Base-by-base conservation (phyloP, 2,888 invertebrate genomes). In the Macrosiphum euphorbiae region DNA sequence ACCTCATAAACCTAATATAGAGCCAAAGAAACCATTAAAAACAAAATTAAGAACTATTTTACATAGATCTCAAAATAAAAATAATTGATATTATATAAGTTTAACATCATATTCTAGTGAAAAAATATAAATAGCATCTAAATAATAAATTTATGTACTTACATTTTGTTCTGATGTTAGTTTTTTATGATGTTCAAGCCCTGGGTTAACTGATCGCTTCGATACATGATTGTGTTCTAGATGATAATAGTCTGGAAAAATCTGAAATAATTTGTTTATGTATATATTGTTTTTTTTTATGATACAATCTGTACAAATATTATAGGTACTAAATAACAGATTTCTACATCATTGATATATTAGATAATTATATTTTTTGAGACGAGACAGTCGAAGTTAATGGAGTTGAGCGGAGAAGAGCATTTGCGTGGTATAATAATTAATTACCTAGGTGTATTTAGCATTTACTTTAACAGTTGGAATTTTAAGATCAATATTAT, bases 221-320 rank as follows among this genome's bases (percentile, higher is more conserved):
- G 97, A 96, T 95, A 99, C 97, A 95, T 97, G 97, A 95, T 97
- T 97, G 96, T 99, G 98, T 95, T 97, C 97, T 96, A 99, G 97
- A 96, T 98, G 98, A 96, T 98, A 98, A 96, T 98, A 97, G 96
- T 98, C 97, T 95, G 97, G 97, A 96, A 98, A 97, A 96, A 99
- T 98, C 99, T 99, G 97, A 94, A 93, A 89, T 35, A 84, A 35
- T 55, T 41, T 58, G 44, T 55, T 26, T 10, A 52, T 24, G 8
- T 35, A 35, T 26, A 35, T 11, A 35, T 52, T 7, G 44, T 44
- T 44, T 26, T 52, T 41, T 78, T 78, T 35, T 35, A 35, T 35
- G 0, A 35, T 8, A 78, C 20, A 35, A 35, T 78, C 16, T 35
- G 35, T 35, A 78, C 78, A 78, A 35, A 20, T 20, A 2, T 35